Evolutionary conservation across 2,888 invertebrate species (phyloP), one percentile per base, ranked within the genome.

Genomic region (Augochlorella aurata): DNA sequence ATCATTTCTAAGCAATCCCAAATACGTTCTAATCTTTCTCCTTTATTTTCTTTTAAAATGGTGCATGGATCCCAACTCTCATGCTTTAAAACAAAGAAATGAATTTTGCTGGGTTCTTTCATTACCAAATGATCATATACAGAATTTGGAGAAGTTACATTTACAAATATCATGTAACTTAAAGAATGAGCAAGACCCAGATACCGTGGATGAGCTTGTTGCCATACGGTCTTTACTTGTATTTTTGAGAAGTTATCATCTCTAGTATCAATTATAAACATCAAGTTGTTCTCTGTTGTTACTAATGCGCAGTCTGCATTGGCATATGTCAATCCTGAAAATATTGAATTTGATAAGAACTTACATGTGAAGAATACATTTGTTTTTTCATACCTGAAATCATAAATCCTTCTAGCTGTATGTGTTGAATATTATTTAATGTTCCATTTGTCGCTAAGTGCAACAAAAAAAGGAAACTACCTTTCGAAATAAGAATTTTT

Each of bases 1-100:
- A 93, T 84, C 8, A 90, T 66, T 82, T 94, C 93, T 18, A 94
- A 78, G 80, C 92, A 93, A 73, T 94, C 94, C 94, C 94, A 94
- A 47, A 92, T 78, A 8, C 83, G 79, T 12, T 81, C 79, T 0
- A 93, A 79, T 16, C 85, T 76, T n/a, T 78, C 69, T 1, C 77
- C 75, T 5, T 81, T 77, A 3, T 82, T 84, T n/a, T 74, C 75
- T 14, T 79, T 29, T 49, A 84, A 81, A 45, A 90, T 79, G 0
- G 79, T 24, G 29, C 87, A 79, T 2, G 92, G 91, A 79, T 93
- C 82, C 74, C 85, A 89, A 45, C 78, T 54, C 14, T 86, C 69
- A 5, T 78, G 82, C 14, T 88, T 82, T 4, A 93, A 84, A 49
- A 44, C 79, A 61, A 92, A 93, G 54, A 93, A 85, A 44, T 87